phyloP scores from a whole-genome alignment of 2,113 vertebrate genomes.

The Morone saxatilis region DNA sequence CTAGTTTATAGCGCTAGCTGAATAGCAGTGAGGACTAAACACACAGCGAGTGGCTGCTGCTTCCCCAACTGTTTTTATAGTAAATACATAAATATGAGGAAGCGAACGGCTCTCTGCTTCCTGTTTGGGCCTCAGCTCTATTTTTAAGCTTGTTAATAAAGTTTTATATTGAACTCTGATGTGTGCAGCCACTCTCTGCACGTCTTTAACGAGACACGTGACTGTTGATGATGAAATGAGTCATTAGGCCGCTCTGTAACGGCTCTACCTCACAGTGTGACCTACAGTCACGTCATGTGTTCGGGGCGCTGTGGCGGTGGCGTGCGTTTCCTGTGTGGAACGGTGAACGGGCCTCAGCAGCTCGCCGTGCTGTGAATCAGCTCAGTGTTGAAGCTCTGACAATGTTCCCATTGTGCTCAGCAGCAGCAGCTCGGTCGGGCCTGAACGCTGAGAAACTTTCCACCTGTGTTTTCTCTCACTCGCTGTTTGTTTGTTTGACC shows the following conservation, averaged over 20 bases:
- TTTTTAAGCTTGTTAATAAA: too few relatives aligned
- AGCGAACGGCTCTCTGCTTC: too few relatives aligned
- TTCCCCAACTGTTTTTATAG: too few relatives aligned
- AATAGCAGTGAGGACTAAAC: too few relatives aligned
- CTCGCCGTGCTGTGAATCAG: constrained; percentile 31
- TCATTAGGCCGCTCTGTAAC: not conserved
- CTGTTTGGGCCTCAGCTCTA: too few relatives aligned
- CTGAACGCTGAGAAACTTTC: not conserved
- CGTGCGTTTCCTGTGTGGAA: constrained; percentile 1
- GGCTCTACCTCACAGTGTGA: not conserved
- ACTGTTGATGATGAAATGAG: not conserved
- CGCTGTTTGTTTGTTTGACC: constrained; percentile 15
- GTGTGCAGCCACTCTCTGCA: too few relatives aligned
- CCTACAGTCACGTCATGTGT: constrained; percentile 24
- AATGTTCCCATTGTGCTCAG: constrained; percentile 41
- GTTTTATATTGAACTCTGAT: too few relatives aligned
- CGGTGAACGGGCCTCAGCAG: not conserved
- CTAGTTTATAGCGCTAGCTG: too few relatives aligned
- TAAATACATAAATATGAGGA: too few relatives aligned
- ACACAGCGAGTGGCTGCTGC: too few relatives aligned
- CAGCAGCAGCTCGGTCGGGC: not conserved
- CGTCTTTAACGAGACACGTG: too few relatives aligned
- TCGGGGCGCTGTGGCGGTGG: not conserved
- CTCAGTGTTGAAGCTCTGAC: constrained; percentile 44
- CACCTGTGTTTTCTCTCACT: constrained; percentile 28